Evolutionary conservation across 2,797 vertebrate genomes (phyloP).

Genomic region (Enoplosus armatus): DNA sequence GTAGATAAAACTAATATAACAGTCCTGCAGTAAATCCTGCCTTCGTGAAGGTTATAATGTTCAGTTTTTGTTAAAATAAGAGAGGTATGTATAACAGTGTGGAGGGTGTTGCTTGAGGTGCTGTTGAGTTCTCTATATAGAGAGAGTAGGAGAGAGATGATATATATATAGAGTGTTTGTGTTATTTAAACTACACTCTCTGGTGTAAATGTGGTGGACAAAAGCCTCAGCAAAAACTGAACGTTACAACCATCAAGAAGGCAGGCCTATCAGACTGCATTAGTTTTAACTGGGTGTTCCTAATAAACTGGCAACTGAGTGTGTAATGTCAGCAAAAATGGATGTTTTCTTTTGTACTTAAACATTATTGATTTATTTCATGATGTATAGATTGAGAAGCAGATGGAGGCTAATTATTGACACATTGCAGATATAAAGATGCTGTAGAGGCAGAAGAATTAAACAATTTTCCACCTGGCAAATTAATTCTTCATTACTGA

Average conservation of each 20-base stretch:
- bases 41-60: not conserved
- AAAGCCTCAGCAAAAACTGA: too few species aligned
- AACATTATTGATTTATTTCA: slow-evolving; percentile 51
- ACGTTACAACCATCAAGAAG: not conserved
- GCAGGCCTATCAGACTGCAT: not conserved
- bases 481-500: slow-evolving; percentile 33
- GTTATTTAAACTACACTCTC: too few species aligned
- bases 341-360: slow-evolving; percentile 54
- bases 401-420: slow-evolving; percentile 37
- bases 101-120: not conserved
- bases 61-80: not conserved
- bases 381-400: slow-evolving; percentile 34
- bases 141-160: too few species aligned
- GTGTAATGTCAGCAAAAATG: slow-evolving; percentile 24
- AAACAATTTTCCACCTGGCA: slow-evolving; percentile 30
- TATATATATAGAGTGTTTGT: too few species aligned
- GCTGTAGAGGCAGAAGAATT: slow-evolving; percentile 26
- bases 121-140: too few species aligned
- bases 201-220: too few species aligned
- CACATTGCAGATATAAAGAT: slow-evolving; percentile 45
- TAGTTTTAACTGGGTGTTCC: slow-evolving; percentile 23
- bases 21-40: slow-evolving; percentile 1
- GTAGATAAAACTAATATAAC: too few species aligned
- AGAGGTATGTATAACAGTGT: not conserved
- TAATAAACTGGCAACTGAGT: slow-evolving; percentile 22